Base-by-base conservation (phyloP, 2,888 invertebrate genomes). In the Amblyjoppa proteus region DNA sequence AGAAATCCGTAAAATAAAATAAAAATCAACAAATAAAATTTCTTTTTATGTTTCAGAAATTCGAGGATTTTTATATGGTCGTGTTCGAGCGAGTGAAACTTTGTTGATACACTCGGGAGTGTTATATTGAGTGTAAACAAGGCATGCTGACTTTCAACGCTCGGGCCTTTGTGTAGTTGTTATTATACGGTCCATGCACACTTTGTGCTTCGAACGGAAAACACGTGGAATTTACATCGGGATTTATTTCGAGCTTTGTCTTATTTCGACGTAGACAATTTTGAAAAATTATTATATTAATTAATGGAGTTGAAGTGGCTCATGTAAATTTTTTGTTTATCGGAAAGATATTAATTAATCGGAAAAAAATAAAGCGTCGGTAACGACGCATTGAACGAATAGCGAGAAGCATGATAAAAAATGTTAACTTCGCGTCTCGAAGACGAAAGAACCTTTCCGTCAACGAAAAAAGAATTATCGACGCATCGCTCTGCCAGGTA, bases 81-180 rank as follows among this genome's bases (percentile, higher is more conserved):
- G 31, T 25, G 3, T 16, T 3, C 13, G 31, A 3, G 28, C 31
- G 28, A 61, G 13, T 16, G 61, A 61, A 13, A 25, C 11, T 11
- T 25, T 31, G 25, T 61, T 31, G 31, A 61, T 31, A 61, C 31
- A 28, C 25, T 3, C 25, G 16, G 25, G 11, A 13, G 61, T 61
- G 1, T 38, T 38, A 38, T 38, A 61, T 28, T 61, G 61, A n/a
- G 56, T 31, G 61, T 61, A 31, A 13, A 61, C 61, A 61, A 31
- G 31, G 13, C 61, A 5, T 1, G 51, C n/a, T 51, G 51, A 51
- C 51, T 61, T 31, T 61, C 31, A 31, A 61, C 16, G 28, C 28
- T 58, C 20, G 61, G 13, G 31, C 31, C 61, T 61, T 61, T 61
- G 61, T 61, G 31, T 61, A 61, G 25, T 31, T 61, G 16, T 61